phyloP scores from a whole-genome alignment of 2,113 vertebrate species.

The Merops nubicus region DNA sequence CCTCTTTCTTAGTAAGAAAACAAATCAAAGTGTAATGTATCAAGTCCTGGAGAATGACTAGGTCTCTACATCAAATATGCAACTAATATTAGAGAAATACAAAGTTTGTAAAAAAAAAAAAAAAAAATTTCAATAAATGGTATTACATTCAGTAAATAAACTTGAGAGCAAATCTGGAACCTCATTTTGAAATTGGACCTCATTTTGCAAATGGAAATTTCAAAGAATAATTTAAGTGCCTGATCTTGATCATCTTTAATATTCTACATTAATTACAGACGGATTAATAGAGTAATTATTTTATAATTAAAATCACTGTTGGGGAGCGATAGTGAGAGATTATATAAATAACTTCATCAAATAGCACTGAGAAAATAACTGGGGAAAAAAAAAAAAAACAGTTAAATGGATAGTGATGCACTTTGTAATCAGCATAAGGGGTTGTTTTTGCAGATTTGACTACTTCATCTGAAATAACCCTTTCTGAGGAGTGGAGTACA shows the following conservation, averaged over 20 bases:
- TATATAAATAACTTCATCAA: slow-evolving; percentile 22
- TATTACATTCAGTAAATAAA: not conserved
- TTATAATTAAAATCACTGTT: slow-evolving; percentile 13
- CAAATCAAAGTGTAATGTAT: not conserved
- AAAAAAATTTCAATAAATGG: not conserved
- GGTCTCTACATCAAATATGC: not conserved
- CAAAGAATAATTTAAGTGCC: not conserved
- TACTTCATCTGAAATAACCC: not conserved
- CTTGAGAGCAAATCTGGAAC: not conserved
- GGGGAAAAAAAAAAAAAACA: not conserved
- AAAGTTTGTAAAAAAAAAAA: not conserved
- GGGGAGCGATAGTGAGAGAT: not conserved
- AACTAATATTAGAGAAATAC: not conserved
- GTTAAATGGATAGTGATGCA: not conserved
- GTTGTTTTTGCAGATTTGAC: not conserved
- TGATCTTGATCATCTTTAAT: not conserved
- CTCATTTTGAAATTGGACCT: not conserved
- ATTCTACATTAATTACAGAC: not conserved
- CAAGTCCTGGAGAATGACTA: not conserved
- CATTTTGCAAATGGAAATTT: not conserved
- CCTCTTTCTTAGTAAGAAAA: not conserved
- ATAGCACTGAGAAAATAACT: not conserved
- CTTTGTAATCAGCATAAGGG: not conserved
- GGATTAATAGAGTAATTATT: not conserved
- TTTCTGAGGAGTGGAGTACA: not conserved